Evolutionary conservation across 1,140 invertebrate species (phyloP), one percentile per base, ranked within the genome.

Genomic region (Drosophila biarmipes): DNA sequence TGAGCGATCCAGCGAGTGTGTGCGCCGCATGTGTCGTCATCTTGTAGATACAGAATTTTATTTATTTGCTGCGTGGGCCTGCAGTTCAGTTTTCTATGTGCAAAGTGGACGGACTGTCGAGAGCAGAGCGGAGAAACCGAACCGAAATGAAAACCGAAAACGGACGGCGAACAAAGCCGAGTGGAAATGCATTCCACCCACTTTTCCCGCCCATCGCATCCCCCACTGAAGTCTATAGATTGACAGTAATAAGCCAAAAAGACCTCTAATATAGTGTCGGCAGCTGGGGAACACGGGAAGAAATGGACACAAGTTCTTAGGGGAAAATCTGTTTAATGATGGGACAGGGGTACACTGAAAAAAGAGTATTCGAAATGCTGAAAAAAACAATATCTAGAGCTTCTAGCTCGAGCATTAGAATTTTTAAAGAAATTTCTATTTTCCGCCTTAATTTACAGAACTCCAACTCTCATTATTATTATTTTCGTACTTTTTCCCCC

Each of bases 1-100:
- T 52, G 27, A 21, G 24, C 29, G 27, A 7, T 27, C 29, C 19
- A 31, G 5, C 37, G 42, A 38, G 8, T 53, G 29, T 38, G 24
- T 55, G 42, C 17, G 43, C 19, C 14, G 34, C 38, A 62, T 73
- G 56, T 77, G 67, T 78, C 55, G 19, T 73, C 73, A 76, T 61
- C 78, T 80, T 64, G 43, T 63, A 63, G 71, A 80, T 80, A 64
- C 63, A 51, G 59, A 69, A 61, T 66, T 46, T 67, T 73, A 61
- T 59, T 38, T 59, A 61, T 72, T 61, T 59, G 62, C 57, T 35
- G 62, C 54, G 71, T 74, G 69, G 58, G 69, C 53, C 49, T 64
- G 45, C 57, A 74, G 46, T 59, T 73, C 43, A 5, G 52, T 38
- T 52, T 15, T 49, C 34, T 54, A 45, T 56, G 40, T 67, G 69